Evolutionary conservation across 30 jellyfish, hydroid and myxozoan genomes (phyloP), one percentile per base, ranked within the genome.

Genomic region (Hydractinia symbiolongicarpus): DNA sequence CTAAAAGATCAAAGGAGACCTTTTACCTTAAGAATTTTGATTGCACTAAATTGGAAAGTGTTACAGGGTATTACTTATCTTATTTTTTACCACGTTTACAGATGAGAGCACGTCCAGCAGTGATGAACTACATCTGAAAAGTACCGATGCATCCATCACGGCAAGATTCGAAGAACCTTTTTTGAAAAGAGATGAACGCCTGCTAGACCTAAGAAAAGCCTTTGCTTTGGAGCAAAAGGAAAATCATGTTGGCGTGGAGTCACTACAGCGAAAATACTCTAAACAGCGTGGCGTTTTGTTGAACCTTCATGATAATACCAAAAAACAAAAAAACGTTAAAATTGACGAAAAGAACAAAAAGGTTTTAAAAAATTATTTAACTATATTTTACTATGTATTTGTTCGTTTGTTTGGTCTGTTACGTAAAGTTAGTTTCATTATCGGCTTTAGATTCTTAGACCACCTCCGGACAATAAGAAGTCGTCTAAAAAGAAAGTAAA

Each of bases 91-190:
- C 44, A 30, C 44, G 44, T 30, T 30, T 30, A 30, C 44, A 30
- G 44, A 30, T 30, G 44, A 30, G 44, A 30, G 44, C 44, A 30
- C 44, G 44, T 30, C 44, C 44, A 30, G 44, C 44, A 30, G 44
- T 30, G 44, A 30, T 30, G 44, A 30, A 30, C 44, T 30, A 30
- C 44, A 30, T 30, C 44, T 30, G 44, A 30, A 30, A 30, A 30
- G 2, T 30, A 30, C 44, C 2, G 44, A 30, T 30, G 40, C 19
- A 64, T 64, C 74, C 8, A 64, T 64, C 74, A 64, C 74, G 19
- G 74, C 19, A n/a, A 44, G 74, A 9, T 64, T 64, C 74, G 74
- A 64, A 13, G 74, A 64, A 13, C 17, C 74, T 64, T 64, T 64
- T 64, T 13, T 64, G 40, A 64, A 13, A 64, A 64, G 74, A 13